A percentile compares a stretch with the other conserved stretches of the same genome.
phyloP scores from a whole-genome alignment of 2,113 vertebrate genomes.

The Azemiops feae region DNA sequence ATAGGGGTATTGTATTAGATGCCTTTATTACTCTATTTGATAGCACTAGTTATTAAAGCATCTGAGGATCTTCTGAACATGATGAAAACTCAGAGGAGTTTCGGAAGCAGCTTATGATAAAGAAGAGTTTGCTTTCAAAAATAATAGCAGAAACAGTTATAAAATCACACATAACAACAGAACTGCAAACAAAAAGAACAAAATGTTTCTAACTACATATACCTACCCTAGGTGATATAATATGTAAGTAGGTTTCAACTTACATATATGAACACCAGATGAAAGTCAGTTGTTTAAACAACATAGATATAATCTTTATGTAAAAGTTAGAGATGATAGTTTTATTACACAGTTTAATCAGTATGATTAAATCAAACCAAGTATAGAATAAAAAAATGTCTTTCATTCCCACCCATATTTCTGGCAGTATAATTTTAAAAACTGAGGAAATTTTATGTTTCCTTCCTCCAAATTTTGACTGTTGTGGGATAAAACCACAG shows the following conservation, averaged over 20 bases:
- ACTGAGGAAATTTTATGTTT: not conserved
- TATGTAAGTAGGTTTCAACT: not conserved
- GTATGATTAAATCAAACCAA: not conserved
- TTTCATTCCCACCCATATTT: not conserved
- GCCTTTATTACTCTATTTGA: not conserved
- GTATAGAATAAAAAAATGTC: not conserved
- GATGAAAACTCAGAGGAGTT: constrained; percentile 9
- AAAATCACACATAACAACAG: not conserved
- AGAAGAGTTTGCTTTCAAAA: not conserved
- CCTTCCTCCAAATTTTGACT: not conserved
- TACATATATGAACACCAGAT: not conserved
- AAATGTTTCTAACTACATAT: not conserved
- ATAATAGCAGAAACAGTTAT: not conserved
- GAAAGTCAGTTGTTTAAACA: not conserved
- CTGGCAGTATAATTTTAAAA: not conserved
- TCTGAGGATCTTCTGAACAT: constrained; percentile 14
- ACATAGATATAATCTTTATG: not conserved
- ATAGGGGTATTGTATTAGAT: not conserved
- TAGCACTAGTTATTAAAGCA: not conserved
- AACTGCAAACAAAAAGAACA: not conserved
- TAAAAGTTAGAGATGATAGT: not conserved
- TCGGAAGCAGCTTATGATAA: constrained; percentile 11
- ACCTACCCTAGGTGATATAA: not conserved
- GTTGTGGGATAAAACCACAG: not conserved
- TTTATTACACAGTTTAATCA: not conserved